These are phyloP conservation scores for Cryptoprocta ferox DNA, from an alignment of 2,797 vertebrate genomes.

Conservation along the genomic window DNA sequence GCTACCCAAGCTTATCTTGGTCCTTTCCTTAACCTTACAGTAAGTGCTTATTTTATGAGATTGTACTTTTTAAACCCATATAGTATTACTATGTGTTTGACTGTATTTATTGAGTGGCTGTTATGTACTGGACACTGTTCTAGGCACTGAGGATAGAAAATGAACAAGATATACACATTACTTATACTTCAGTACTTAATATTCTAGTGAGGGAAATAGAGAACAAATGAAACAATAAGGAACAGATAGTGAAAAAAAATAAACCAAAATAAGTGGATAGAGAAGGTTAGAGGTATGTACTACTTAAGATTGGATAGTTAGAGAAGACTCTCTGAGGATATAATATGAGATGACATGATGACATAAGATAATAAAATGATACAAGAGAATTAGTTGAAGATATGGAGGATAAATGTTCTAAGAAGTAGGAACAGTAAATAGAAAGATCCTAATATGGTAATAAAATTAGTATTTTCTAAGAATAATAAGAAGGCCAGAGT, in stretches of 20 bases:
- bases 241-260: not conserved
- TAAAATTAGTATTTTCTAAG: not conserved
- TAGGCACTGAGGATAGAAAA: not conserved
- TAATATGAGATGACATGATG: not conserved
- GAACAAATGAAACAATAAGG: not conserved
- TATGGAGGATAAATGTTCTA: not conserved
- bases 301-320: not conserved
- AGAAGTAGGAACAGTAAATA: not conserved
- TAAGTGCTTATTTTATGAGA: not conserved
- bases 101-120: not conserved
- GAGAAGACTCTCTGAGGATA: not conserved
- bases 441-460: not conserved
- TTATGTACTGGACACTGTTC: not conserved
- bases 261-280: not conserved
- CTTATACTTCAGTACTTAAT: not conserved
- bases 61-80: not conserved
- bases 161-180: not conserved
- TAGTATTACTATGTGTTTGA: not conserved
- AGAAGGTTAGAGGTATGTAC: not conserved
- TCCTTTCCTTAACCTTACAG: not conserved
- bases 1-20: not conserved
- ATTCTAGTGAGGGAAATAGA: not conserved
- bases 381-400: not conserved
- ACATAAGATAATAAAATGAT: not conserved
- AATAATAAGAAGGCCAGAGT: not conserved